Base-by-base conservation (phyloP, 2,113 vertebrate species). In the Pogona vitticeps region DNA sequence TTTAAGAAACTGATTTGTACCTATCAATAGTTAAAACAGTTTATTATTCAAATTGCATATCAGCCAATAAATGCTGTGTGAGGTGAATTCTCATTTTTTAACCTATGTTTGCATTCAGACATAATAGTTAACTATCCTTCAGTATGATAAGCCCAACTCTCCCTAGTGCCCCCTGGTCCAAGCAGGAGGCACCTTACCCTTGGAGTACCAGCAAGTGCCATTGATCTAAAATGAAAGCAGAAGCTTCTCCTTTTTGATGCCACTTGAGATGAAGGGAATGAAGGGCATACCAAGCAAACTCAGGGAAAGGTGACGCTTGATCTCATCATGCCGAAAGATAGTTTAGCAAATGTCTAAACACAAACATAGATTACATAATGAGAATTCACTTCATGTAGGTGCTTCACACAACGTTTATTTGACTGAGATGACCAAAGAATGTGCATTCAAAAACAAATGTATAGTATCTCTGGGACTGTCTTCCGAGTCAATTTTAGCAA, bases 401-500 rank as follows among this genome's bases (percentile, higher is more conserved):
- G 21, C 63, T 28, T 68, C 8, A 9, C 52, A 10, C 13, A 80
- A n/a, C n/a, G n/a, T n/a, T n/a, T 13, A 65, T 70, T 26, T 76
- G 79, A 1, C 1, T 78, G 23, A 14, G 42, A 7, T 26, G 38
- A 58, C 82, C 68, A 84, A 33, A 31, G 21, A 72, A 78, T 20
- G 26, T n/a, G 42, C 5, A 56, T 67, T 63, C 6, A 82, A 77
- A 76, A 83, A 72, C 63, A 87, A 63, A 20, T 75, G 1, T 23
- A 77, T 33, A 76, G 67, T 67, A 46, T 88, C 56, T 70, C 0
- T 0, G 21, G 58, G 80, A 78, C 84, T 68, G 21, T 71, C n/a
- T 87, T 82, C 10, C 33, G 6, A 83, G 33, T 75, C 71, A 81
- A 79, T 82, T 18, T 65, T 82, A 81, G 82, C 17, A 23, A 85